Percentiles rank a stretch among this genome's conserved stretches.
Evolutionary conservation across 2,113 vertebrate species (phyloP).

Genomic region (Mandrillus leucophaeus): DNA sequence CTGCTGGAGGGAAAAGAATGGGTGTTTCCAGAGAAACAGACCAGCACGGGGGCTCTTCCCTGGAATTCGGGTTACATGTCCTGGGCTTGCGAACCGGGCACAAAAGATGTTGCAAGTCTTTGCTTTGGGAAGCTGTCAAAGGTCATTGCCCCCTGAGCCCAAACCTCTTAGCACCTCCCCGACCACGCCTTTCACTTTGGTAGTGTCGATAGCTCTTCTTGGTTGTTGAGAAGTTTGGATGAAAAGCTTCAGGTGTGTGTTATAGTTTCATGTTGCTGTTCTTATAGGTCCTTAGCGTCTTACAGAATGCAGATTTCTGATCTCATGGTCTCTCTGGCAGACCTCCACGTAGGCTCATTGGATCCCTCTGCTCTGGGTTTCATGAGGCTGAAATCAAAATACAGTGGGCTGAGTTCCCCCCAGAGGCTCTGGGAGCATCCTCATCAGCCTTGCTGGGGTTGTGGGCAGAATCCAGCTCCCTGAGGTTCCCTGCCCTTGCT

Average conservation of each 20-base stretch:
- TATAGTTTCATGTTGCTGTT: background rate
- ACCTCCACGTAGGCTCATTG: background rate
- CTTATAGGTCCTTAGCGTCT: background rate
- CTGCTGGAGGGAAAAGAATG: background rate
- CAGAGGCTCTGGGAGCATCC: background rate
- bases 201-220: background rate
- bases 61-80: background rate
- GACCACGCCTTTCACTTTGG: background rate
- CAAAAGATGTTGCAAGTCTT: too few relatives aligned
- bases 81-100: background rate
- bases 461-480: background rate
- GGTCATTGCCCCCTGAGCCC: too few relatives aligned
- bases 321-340: background rate
- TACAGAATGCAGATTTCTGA: too few relatives aligned
- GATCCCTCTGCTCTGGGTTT: background rate
- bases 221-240: background rate
- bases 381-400: too few relatives aligned
- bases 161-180: background rate
- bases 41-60: background rate
- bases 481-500: background rate
- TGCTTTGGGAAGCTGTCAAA: background rate
- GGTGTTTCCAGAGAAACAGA: background rate
- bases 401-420: too few relatives aligned
- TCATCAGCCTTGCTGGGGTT: too few relatives aligned
- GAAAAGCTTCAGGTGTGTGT: rapidly evolving